These are phyloP conservation scores for Synodontis membranacea DNA, from an alignment of 2,113 vertebrate species.

Conservation along the genomic window DNA sequence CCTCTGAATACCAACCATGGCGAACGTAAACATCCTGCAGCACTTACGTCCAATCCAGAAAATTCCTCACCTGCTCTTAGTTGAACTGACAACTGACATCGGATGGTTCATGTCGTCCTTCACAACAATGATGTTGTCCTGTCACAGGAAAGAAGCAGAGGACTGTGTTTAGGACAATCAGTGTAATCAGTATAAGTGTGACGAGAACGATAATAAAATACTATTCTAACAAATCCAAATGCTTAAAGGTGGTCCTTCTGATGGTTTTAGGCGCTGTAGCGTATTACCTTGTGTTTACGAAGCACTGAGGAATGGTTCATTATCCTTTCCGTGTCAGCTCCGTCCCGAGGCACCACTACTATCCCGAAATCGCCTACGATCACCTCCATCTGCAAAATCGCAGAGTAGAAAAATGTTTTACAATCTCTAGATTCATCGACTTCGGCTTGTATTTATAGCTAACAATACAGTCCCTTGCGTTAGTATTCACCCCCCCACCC, in stretches of 20 bases:
- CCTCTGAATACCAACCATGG: neutral
- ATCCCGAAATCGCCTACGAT: slow-evolving; percentile 97
- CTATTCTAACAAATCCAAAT: neutral
- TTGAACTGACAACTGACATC: slow-evolving; percentile 94
- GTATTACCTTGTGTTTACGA: slow-evolving; percentile 89
- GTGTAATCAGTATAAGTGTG: neutral
- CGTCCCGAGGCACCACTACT: slow-evolving; percentile 93
- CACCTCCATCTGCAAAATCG: slow-evolving; percentile 88
- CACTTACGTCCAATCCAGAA: neutral
- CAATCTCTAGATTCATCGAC: neutral
- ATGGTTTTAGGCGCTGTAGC: neutral
- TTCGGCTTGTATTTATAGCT: neutral
- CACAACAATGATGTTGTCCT: slow-evolving; percentile 93
- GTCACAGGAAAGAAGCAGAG: slow-evolving; percentile 35
- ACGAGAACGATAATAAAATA: neutral
- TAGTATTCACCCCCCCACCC: neutral
- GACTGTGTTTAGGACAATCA: neutral
- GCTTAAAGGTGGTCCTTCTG: neutral
- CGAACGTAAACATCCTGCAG: neutral
- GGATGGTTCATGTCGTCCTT: slow-evolving; percentile 88
- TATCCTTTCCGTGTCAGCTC: slow-evolving; percentile 88
- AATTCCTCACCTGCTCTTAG: slow-evolving; percentile 90
- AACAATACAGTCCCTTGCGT: neutral
- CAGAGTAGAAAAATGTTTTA: neutral
- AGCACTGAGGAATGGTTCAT: slow-evolving; percentile 98